Percentiles rank a stretch among this genome's conserved stretches.
Evolutionary conservation across 30 jellyfish, hydroid and myxozoan species (phyloP).

Genomic region (Sanderia malayensis): DNA sequence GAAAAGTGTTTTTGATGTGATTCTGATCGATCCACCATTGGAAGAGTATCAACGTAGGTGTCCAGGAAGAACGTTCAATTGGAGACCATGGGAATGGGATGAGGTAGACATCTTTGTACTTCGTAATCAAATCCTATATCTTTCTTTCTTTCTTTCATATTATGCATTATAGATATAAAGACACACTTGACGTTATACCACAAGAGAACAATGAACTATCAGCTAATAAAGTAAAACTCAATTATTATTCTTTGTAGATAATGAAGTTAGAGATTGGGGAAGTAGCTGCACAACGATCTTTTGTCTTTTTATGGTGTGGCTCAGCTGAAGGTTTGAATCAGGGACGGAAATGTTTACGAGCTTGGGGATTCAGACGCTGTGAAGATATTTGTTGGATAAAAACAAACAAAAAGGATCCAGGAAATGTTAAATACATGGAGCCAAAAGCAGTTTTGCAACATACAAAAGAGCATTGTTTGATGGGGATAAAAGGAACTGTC

Average conservation of each 20-base stretch:
- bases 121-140: background rate
- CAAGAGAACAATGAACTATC: background rate
- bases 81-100: conserved; percentile 99
- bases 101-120: too few species aligned
- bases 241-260: conserved; percentile 39
- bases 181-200: too few species aligned
- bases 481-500: conserved; percentile 99
- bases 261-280: conserved; percentile 83
- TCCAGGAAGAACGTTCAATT: conserved; percentile 90
- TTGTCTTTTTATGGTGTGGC: conserved; percentile 98
- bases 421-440: conserved; percentile 94
- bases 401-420: conserved; percentile 89
- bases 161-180: too few species aligned
- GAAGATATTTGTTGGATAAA: conserved; percentile 99
- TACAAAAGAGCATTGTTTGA: conserved; percentile 96
- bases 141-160: background rate
- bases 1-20: conserved; percentile 89
- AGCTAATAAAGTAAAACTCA: too few species aligned
- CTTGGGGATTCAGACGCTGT: conserved; percentile 99
- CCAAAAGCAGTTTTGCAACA: conserved; percentile 93
- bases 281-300: conserved; percentile 96
- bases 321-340: conserved; percentile 94
- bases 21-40: conserved; percentile 93
- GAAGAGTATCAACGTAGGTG: conserved; percentile 93
- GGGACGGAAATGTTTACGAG: conserved; percentile 94